phyloP scores from a whole-genome alignment of 2,888 invertebrate genomes.

The Brachyptera risi region DNA sequence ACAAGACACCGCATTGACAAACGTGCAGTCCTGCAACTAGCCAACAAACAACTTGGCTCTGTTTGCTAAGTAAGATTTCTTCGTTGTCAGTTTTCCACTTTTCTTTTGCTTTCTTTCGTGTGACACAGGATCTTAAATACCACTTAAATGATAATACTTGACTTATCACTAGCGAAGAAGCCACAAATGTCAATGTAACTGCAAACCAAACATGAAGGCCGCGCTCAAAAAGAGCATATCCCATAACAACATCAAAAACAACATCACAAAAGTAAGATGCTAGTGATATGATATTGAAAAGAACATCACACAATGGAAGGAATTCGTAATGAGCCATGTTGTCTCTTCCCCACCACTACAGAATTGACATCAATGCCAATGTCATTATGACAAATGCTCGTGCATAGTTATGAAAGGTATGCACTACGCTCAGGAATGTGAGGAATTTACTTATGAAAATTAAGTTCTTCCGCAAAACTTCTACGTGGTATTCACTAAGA shows the following conservation, averaged over 20 bases:
- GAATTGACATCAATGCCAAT: constrained; percentile 9
- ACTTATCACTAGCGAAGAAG: constrained; percentile 68
- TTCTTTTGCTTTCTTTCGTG: constrained; percentile 32
- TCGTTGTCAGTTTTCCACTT: constrained; percentile 31
- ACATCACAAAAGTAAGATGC: constrained; percentile 89
- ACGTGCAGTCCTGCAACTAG: constrained; percentile 55
- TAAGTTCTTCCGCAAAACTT: no score
- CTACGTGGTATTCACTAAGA: no score
- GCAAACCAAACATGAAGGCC: constrained; percentile 61
- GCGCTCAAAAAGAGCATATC: constrained; percentile 73
- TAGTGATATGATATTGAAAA: constrained; percentile 86
- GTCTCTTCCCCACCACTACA: constrained; percentile 3
- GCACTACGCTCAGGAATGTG: constrained; percentile 2
- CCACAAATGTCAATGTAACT: constrained; percentile 64
- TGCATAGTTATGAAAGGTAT: neutral
- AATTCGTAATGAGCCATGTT: constrained; percentile 66
- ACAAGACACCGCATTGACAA: constrained; percentile 46
- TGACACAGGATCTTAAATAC: constrained; percentile 53
- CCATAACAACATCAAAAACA: constrained; percentile 82
- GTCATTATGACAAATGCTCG: constrained; percentile 20
- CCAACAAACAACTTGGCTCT: constrained; percentile 53
- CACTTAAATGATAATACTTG: constrained; percentile 73
- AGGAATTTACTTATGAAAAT: constrained; percentile 12
- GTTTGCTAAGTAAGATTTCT: constrained; percentile 19
- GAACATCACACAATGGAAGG: constrained; percentile 84